Evolutionary conservation across 2,888 invertebrate species (phyloP), one percentile per base, ranked within the genome.

Genomic region (Caenorhabditis afra): DNA sequence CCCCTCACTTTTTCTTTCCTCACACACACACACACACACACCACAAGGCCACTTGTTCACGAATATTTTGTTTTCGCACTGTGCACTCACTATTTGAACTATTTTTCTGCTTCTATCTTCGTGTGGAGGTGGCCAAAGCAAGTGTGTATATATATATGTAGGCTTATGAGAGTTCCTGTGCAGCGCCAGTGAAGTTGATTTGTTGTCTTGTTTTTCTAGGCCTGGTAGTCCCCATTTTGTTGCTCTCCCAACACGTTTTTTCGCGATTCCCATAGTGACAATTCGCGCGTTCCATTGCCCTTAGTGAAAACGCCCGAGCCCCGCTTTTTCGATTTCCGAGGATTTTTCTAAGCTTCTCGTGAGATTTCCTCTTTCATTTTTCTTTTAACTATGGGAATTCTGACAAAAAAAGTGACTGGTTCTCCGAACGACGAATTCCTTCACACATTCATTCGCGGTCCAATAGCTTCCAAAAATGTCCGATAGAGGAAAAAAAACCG

Each of bases 41-140:
- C 29, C 53, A 71, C 64, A 71, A 71, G 71, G 73, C 73, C 73
- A 73, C 73, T 73, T 73, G 73, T 73, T 73, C 73, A 73, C 73
- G 73, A 73, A 73, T 73, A 73, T 73, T 73, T 73, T 73, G 73
- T 73, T 73, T 73, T 73, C 64, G 64, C 73, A 61, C 71, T 11
- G 14, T 11, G 23, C 62, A 12, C 57, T 41, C 73, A 52, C 64
- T 73, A 64, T 73, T 73, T 71, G 71, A 71, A 71, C 71, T 71
- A 71, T 71, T 62, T 70, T 71, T 71, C 62, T 73, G 64, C 57
- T 73, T 62, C 70, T 55, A 58, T 67, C 41, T 71, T 61, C 62
- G 71, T 64, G 64, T 70, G 53, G 22, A 52, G 53, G 53, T 52
- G 61, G 52, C 68, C 59, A 58, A n/a, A 59, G 68, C 68, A 68